Evolutionary conservation across 2,888 invertebrate genomes (phyloP).

Genomic region (Drosophila testacea): DNA sequence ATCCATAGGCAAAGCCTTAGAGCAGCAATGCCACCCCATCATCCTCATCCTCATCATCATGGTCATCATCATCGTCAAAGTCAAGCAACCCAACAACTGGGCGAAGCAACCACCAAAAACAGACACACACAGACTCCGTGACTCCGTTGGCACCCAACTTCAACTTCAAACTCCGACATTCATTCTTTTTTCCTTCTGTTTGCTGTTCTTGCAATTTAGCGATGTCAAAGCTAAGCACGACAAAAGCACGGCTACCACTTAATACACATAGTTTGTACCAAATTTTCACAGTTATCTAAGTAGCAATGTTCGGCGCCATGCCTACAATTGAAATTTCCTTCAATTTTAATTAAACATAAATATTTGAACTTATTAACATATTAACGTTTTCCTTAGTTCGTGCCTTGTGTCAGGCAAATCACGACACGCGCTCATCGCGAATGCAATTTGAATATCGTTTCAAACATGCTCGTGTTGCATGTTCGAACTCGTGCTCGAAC

Average conservation of each 20-base stretch:
- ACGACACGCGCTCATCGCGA: slow-evolving; percentile 41
- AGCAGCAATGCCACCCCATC: slow-evolving; percentile 44
- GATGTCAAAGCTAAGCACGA: slow-evolving; percentile 15
- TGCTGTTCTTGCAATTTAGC: slow-evolving; percentile 31
- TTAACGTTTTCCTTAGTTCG: not conserved
- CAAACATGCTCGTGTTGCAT: slow-evolving; percentile 52
- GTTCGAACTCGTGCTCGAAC: slow-evolving; percentile 50
- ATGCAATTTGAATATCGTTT: slow-evolving; percentile 27
- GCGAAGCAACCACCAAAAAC: slow-evolving; percentile 48
- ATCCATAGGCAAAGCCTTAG: slow-evolving; percentile 45
- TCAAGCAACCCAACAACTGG: slow-evolving; percentile 37
- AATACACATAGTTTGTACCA: not conserved
- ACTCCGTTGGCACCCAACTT: slow-evolving; percentile 48
- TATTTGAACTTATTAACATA: not conserved
- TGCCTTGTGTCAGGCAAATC: slow-evolving; percentile 10
- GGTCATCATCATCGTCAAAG: slow-evolving; percentile 48
- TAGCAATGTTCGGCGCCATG: not conserved
- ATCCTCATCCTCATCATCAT: slow-evolving; percentile 6
- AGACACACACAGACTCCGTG: slow-evolving; percentile 60
- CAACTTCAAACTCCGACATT: slow-evolving; percentile 43
- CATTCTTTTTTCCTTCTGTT: not conserved
- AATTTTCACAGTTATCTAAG: not conserved
- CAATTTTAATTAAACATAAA: not conserved
- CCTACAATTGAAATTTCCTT: not conserved
- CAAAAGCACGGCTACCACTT: slow-evolving; percentile 13